phyloP scores from a whole-genome alignment of 2,888 invertebrate genomes.

The Melinaea menophilus region DNA sequence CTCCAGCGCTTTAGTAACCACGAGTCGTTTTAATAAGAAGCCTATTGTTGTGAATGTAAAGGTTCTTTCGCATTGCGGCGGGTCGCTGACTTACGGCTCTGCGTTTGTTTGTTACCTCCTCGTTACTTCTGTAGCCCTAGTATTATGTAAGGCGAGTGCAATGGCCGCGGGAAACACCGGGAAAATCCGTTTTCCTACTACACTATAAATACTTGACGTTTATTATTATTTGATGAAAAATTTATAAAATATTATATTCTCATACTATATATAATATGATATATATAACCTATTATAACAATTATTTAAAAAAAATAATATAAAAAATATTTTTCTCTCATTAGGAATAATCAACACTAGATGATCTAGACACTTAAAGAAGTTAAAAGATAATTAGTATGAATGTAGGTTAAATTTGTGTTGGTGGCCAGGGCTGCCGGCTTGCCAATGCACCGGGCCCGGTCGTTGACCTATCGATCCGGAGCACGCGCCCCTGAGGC shows the following conservation, averaged over 20 bases:
- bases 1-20: conserved; percentile 49
- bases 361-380: neutral
- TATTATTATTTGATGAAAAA: too few species aligned
- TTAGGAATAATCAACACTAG: neutral
- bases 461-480: conserved; percentile 77
- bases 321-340: neutral
- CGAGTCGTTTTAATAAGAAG: conserved; percentile 44
- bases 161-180: conserved; percentile 68
- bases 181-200: conserved; percentile 52
- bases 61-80: conserved; percentile 44
- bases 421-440: conserved; percentile 47
- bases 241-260: too few species aligned
- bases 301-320: too few species aligned
- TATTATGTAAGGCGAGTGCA: conserved; percentile 74
- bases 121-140: conserved; percentile 68
- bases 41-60: conserved; percentile 48
- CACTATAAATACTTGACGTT: too few species aligned
- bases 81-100: conserved; percentile 42
- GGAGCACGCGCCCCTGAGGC: conserved; percentile 62
- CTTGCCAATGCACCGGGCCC: conserved; percentile 67
- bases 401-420: conserved; percentile 62
- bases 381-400: conserved; percentile 37
- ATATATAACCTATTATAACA: too few species aligned
- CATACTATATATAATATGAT: too few species aligned
- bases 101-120: conserved; percentile 46